Evolutionary conservation across 2,797 vertebrate genomes (phyloP).

Genomic region (Spheniscus humboldti): DNA sequence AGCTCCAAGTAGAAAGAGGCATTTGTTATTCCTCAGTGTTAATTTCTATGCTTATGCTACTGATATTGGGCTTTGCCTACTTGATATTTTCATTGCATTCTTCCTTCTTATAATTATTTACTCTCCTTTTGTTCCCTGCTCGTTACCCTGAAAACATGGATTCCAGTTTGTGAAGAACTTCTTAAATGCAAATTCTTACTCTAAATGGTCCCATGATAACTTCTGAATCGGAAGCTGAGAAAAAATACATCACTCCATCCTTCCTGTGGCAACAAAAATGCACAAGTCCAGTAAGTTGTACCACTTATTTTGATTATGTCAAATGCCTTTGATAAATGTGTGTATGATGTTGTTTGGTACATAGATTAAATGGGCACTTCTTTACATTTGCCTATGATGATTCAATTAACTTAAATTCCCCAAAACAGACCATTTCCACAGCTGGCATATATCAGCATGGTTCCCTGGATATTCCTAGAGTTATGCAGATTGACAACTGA

Average conservation of each 20-base stretch:
- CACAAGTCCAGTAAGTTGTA: neutral
- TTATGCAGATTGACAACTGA: neutral
- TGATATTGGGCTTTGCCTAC: neutral
- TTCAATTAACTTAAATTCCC: neutral
- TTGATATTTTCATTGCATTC: neutral
- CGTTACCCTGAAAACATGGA: neutral
- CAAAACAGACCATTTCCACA: neutral
- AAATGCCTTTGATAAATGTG: neutral
- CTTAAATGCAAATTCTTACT: neutral
- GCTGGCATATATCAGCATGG: fast-evolving
- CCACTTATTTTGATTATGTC: neutral
- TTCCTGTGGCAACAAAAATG: neutral
- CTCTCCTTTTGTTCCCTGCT: neutral
- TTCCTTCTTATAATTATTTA: neutral
- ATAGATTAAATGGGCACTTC: neutral
- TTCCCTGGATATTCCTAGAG: neutral
- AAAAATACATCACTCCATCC: neutral
- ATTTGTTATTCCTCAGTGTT: neutral
- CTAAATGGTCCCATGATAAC: neutral
- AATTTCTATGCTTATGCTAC: neutral
- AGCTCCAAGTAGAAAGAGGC: neutral
- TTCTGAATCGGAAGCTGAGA: neutral
- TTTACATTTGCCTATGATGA: neutral
- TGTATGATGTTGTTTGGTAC: neutral
- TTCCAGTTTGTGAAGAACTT: neutral